A percentile compares a stretch with the other conserved stretches of the same genome.
Evolutionary conservation across 2,797 vertebrate species (phyloP).

Genomic region (Macropodus opercularis): DNA sequence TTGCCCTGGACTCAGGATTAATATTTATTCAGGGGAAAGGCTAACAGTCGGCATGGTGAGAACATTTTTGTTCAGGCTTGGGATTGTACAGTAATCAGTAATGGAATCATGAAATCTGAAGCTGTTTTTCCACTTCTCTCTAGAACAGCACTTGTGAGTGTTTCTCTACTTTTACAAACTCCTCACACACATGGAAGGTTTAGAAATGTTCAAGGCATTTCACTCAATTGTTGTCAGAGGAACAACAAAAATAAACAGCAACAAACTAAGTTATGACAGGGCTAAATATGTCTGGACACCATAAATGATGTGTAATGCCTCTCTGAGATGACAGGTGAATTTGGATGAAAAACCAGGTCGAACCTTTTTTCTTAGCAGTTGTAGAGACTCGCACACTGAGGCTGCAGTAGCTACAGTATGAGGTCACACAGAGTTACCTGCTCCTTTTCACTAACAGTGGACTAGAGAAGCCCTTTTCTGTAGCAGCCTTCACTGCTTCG

Average conservation of each 20-base stretch:
- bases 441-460: too few species aligned
- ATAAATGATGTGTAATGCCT: background rate
- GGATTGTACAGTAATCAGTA: conserved; percentile 1
- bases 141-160: conserved; percentile 22
- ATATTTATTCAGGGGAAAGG: background rate
- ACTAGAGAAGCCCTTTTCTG: too few species aligned
- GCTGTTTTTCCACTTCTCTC: conserved; percentile 30
- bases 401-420: too few species aligned
- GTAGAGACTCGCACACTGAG: too few species aligned
- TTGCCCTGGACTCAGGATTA: too few species aligned
- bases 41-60: background rate
- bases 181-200: conserved; percentile 22
- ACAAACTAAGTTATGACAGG: background rate
- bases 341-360: conserved; percentile 3
- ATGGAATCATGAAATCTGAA: conserved; percentile 18
- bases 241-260: conserved; percentile 15
- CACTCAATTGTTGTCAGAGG: conserved; percentile 20
- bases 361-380: too few species aligned
- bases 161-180: conserved; percentile 41
- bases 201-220: conserved; percentile 22
- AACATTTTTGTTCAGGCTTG: conserved; percentile 1
- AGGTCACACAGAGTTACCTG: background rate
- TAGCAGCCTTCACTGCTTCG: too few species aligned
- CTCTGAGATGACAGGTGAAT: conserved; percentile 2
- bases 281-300: background rate